These are phyloP conservation scores for Otis tarda DNA, from an alignment of 2,113 vertebrate genomes.

Conservation along the genomic window DNA sequence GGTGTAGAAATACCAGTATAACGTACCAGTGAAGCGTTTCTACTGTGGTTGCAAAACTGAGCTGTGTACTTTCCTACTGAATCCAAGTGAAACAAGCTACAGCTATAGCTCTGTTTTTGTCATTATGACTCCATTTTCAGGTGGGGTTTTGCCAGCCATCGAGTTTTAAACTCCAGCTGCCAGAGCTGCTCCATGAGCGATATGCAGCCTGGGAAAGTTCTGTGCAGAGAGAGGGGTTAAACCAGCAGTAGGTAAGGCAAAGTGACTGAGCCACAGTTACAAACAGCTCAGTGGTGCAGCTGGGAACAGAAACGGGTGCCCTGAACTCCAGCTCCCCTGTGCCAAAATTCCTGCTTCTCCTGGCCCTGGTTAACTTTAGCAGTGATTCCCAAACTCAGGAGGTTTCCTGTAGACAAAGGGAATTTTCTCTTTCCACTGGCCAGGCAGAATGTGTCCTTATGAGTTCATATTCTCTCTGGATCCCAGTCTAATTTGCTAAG, in stretches of 20 bases:
- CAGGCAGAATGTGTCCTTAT: background rate
- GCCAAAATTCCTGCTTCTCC: background rate
- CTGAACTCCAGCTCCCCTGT: background rate
- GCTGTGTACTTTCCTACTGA: background rate
- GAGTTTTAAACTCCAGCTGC: background rate
- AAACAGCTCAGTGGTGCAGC: background rate
- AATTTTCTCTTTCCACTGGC: background rate
- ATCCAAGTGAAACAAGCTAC: background rate
- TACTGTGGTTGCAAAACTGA: background rate
- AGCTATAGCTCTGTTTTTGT: background rate
- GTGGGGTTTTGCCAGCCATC: background rate
- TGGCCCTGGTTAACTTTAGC: background rate
- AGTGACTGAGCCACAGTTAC: rapidly evolving
- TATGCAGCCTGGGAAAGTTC: background rate
- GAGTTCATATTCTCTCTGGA: background rate
- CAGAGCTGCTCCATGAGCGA: background rate
- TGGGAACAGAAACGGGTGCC: background rate
- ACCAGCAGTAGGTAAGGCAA: background rate
- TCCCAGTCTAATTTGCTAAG: background rate
- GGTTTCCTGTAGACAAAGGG: background rate
- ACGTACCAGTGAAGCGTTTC: background rate
- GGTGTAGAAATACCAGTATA: background rate
- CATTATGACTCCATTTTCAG: background rate
- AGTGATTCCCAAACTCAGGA: background rate
- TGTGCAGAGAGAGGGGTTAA: background rate